Evolutionary conservation across 1,140 invertebrate genomes (phyloP), one percentile per base, ranked within the genome.

Genomic region (Ephestia elutella): DNA sequence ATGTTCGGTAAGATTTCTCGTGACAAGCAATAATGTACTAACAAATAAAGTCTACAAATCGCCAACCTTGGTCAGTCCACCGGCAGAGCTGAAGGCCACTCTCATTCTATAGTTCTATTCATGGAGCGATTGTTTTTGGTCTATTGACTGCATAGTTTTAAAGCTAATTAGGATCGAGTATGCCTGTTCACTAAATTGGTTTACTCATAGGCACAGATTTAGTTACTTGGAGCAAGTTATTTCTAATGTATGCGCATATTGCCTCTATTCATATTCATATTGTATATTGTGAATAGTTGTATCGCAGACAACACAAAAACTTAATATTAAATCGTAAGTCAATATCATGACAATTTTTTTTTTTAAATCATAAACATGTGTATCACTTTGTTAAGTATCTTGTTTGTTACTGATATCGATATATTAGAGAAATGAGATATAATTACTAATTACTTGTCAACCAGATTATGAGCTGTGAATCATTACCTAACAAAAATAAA

Each of bases 71-170:
- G 67, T 63, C 64, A 56, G 61, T 70, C 58, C 60, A 65, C 53
- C 70, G 60, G 49, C 57, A 62, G 57, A 68, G 59, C 63, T 57
- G 71, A 69, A 76, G 71, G 74, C 60, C 71, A 59, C 59, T 70
- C 59, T 66, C 71, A 72, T 72, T 74, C 69, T 74, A 74, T 70
- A 75, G 32, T 38, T 38, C 32, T 38, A 44, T 44, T 44, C 38
- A 44, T 9, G 9, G 30, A 58, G 61, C 65, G 68, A 73, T 76
- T 73, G 69, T 76, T 71, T 71, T 68, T 32, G 13, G 15, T 44
- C 38, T 15, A 44, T 44, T 44, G 38, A 15, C 15, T 44, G 38
- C 38, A 44, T 65, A 63, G 68, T 76, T 44, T 44, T 15, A 44
- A 15, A 44, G 15, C 13, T 44, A 44, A 44, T 44, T 44, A 44